Conservation (phyloP, 1,140 invertebrate species). For the Brachionus calyciflorus region DNA sequence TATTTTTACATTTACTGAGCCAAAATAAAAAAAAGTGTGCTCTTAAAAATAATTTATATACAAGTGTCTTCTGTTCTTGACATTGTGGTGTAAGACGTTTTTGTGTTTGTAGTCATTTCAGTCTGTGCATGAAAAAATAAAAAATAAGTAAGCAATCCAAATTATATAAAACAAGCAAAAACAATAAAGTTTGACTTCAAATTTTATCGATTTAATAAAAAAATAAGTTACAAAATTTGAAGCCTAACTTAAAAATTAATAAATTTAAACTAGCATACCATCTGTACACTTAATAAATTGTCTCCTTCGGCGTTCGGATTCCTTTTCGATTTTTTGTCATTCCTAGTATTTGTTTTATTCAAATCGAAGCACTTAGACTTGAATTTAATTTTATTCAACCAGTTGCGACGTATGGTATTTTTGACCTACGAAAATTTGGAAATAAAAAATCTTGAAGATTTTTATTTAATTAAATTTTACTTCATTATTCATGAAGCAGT, state of each 20-base stretch:
- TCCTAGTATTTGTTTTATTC: neutral
- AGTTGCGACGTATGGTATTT: conserved; percentile 11
- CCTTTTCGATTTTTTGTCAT: neutral
- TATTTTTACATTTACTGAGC: too few relatives aligned
- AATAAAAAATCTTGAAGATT: neutral
- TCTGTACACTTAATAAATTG: conserved; percentile 3
- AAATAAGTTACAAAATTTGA: too few relatives aligned
- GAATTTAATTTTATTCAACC: conserved; percentile 39
- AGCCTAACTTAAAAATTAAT: too few relatives aligned
- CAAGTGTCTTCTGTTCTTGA: conserved; percentile 1
- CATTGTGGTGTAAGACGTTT: conserved; percentile 19
- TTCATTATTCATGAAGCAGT: conserved; percentile 46
- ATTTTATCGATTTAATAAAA: too few relatives aligned
- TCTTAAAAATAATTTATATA: too few relatives aligned
- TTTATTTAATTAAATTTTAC: neutral
- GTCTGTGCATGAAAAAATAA: neutral
- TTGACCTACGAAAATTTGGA: neutral
- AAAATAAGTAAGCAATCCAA: too few relatives aligned
- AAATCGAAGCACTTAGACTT: conserved; percentile 17
- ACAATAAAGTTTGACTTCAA: too few relatives aligned
- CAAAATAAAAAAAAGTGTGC: too few relatives aligned
- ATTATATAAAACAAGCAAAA: too few relatives aligned
- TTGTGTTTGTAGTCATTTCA: conserved; percentile 1
- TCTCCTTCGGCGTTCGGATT: neutral
- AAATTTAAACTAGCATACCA: too few relatives aligned